phyloP scores from a whole-genome alignment of 2,888 invertebrate species.

The Gnatocerus cornutus region DNA sequence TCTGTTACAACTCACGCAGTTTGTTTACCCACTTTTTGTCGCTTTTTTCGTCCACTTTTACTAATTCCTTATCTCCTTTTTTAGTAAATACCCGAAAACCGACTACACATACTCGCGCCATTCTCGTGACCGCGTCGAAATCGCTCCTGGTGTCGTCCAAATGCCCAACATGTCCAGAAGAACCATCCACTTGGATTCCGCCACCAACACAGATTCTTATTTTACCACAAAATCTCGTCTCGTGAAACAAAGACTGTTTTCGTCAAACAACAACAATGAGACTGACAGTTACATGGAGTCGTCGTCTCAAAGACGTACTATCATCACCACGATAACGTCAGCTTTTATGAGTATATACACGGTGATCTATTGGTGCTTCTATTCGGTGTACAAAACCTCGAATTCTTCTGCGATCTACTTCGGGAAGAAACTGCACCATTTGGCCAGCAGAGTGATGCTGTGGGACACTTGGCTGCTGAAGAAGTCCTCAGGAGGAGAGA shows the following conservation, averaged over 20 bases:
- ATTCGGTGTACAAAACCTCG: constrained; percentile 58
- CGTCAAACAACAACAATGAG: constrained; percentile 56
- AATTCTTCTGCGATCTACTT: constrained; percentile 58
- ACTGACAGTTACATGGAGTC: constrained; percentile 44
- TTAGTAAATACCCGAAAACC: constrained; percentile 90
- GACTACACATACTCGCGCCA: constrained; percentile 91
- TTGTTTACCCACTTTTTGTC: constrained; percentile 2
- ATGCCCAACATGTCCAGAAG: constrained; percentile 93
- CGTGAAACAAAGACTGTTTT: constrained; percentile 48
- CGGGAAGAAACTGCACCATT: constrained; percentile 62
- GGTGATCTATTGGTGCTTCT: constrained; percentile 54
- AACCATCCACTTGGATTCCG: constrained; percentile 71
- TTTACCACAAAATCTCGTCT: constrained; percentile 9
- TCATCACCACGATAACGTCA: constrained; percentile 42
- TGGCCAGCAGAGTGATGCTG: constrained; percentile 67
- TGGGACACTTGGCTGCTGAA: constrained; percentile 68
- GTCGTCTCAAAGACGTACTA: constrained; percentile 20
- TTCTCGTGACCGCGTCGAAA: constrained; percentile 86
- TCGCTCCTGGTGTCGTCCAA: constrained; percentile 85
- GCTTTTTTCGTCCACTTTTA: background rate
- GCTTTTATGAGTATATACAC: constrained; percentile 55
- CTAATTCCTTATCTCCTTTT: background rate
- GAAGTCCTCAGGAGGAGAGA: constrained; percentile 55
- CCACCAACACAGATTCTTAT: constrained; percentile 63
- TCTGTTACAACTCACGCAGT: too few relatives aligned